These are phyloP conservation scores for Lordiphosa mommai DNA, from an alignment of 1,140 invertebrate species.

Conservation along the genomic window DNA sequence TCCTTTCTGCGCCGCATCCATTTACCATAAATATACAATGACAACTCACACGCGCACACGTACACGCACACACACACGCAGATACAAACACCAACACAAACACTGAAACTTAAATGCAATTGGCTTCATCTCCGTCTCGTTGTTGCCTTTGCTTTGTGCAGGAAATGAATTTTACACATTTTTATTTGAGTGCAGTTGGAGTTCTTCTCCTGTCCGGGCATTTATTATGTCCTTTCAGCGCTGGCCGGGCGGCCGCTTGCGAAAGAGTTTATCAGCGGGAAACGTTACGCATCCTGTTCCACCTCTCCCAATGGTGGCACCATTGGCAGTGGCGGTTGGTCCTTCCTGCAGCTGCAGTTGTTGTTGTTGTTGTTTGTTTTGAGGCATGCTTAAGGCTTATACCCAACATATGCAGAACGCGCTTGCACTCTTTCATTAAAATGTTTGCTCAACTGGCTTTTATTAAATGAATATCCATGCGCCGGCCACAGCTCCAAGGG, in stretches of 20 bases:
- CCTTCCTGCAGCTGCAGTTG: slow-evolving; percentile 10
- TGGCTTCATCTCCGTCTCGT: slow-evolving; percentile 22
- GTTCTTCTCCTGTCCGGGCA: slow-evolving; percentile 19
- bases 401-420: slow-evolving; percentile 27
- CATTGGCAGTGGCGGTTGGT: slow-evolving; percentile 17
- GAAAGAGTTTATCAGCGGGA: slow-evolving; percentile 69
- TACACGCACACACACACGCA: neutral
- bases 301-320: slow-evolving; percentile 30
- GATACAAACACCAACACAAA: slow-evolving; percentile 7
- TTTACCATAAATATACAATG: slow-evolving; percentile 69
- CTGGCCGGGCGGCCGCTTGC: slow-evolving; percentile 20
- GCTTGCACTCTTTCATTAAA: slow-evolving; percentile 68
- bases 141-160: slow-evolving; percentile 11
- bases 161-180: slow-evolving; percentile 41
- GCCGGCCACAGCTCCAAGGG: slow-evolving; percentile 7
- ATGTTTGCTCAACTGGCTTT: slow-evolving; percentile 67
- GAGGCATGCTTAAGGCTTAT: slow-evolving; percentile 29
- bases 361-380: slow-evolving; percentile 12
- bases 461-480: slow-evolving; percentile 71
- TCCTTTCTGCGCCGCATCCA: slow-evolving; percentile 42
- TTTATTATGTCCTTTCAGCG: slow-evolving; percentile 74
- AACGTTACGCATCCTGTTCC: slow-evolving; percentile 20
- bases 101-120: slow-evolving; percentile 40
- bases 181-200: slow-evolving; percentile 31
- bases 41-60: slow-evolving; percentile 24